Evolutionary conservation across 2,888 invertebrate genomes (phyloP).

Genomic region (Drosophila prolongata): DNA sequence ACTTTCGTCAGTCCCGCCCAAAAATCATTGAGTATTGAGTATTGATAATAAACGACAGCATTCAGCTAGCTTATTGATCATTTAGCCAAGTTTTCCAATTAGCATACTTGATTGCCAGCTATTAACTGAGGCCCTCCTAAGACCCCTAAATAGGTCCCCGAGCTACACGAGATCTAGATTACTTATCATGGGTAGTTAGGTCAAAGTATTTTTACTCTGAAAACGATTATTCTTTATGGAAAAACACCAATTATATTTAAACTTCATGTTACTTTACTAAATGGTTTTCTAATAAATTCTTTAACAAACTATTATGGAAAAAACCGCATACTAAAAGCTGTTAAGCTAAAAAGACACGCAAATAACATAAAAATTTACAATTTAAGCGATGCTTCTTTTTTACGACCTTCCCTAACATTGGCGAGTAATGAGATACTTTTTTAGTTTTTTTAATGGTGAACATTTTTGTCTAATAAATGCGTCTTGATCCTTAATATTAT

Average conservation of each 20-base stretch:
- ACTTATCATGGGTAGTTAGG: constrained; percentile 9
- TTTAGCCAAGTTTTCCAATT: constrained; percentile 43
- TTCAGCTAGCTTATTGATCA: constrained; percentile 40
- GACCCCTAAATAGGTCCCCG: constrained; percentile 34
- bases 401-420: constrained; percentile 1
- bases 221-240: constrained; percentile 2
- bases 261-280: neutral
- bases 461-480: too few relatives aligned
- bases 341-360: neutral
- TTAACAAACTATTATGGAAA: neutral
- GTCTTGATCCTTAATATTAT: neutral
- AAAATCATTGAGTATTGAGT: constrained; percentile 33
- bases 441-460: too few relatives aligned
- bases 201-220: constrained; percentile 1
- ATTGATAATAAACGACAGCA: neutral
- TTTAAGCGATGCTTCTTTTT: neutral
- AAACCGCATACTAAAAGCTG: neutral
- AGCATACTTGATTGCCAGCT: constrained; percentile 38
- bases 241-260: constrained; percentile 4
- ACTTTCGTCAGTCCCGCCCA: constrained; percentile 28
- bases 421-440: neutral
- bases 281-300: neutral
- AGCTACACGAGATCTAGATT: constrained; percentile 16
- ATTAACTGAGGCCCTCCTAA: constrained; percentile 39
- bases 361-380: neutral